Evolutionary conservation across 2,113 vertebrate genomes (phyloP).

Genomic region (Electrona antarctica): DNA sequence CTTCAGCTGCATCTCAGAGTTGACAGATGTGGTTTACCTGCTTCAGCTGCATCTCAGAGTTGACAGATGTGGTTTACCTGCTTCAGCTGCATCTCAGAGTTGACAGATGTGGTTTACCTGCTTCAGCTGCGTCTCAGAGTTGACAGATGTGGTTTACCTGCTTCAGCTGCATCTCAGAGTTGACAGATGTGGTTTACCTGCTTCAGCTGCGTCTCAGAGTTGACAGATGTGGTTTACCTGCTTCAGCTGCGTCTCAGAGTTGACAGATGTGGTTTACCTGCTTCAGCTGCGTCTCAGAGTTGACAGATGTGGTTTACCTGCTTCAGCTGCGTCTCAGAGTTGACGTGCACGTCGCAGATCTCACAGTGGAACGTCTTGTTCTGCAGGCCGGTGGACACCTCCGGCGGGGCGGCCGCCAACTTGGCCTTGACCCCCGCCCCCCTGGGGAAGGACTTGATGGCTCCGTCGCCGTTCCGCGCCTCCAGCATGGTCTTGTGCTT

Average conservation of each 20-base stretch:
- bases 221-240: too few relatives aligned
- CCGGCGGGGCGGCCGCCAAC: conserved; percentile 73
- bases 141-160: conserved; percentile 87
- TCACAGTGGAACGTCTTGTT: conserved; percentile 99
- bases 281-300: conserved; percentile 98
- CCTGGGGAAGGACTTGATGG: conserved; percentile 97
- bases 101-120: too few relatives aligned
- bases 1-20: conserved; percentile 99
- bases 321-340: conserved; percentile 98
- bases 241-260: conserved; percentile 98
- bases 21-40: too few relatives aligned
- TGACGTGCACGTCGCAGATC: conserved; percentile 97
- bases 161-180: too few relatives aligned
- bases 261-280: conserved; percentile 87
- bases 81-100: too few relatives aligned
- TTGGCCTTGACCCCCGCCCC: conserved; percentile 92
- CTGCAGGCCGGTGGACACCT: conserved; percentile 89
- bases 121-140: too few relatives aligned
- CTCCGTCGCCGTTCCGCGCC: conserved; percentile 91
- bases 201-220: too few relatives aligned
- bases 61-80: too few relatives aligned
- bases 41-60: conserved; percentile 99
- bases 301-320: conserved; percentile 87
- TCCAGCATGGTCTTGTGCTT: conserved; percentile 99
- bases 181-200: too few relatives aligned